phyloP scores from a whole-genome alignment of 2,113 vertebrate species.

The Datnioides undecimradiatus region DNA sequence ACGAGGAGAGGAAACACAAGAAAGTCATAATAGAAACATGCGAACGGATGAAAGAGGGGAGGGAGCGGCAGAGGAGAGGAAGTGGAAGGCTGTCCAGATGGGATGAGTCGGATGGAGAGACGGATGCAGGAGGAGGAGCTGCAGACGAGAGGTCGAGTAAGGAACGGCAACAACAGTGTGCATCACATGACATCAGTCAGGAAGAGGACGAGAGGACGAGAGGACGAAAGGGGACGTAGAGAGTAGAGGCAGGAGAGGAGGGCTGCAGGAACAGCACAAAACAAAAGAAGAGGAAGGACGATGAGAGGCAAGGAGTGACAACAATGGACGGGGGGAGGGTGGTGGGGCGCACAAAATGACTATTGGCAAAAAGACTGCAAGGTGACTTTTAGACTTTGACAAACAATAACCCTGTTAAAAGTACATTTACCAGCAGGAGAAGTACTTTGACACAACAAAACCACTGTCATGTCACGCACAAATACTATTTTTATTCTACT shows the following conservation, averaged over 20 bases:
- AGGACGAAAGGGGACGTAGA: not conserved
- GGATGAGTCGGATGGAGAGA: not conserved
- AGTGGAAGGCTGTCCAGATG: not conserved
- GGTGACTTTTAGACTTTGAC: too few relatives aligned
- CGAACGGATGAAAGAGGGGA: not conserved
- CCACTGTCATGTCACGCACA: too few relatives aligned
- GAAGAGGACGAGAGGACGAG: slow-evolving; percentile 1
- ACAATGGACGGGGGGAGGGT: not conserved
- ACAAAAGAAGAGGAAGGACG: not conserved
- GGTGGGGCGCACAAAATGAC: not conserved
- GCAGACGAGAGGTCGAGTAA: slow-evolving; percentile 22
- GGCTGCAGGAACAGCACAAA: not conserved
- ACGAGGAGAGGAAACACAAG: slow-evolving; percentile 7
- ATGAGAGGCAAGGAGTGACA: not conserved
- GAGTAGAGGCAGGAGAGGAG: not conserved
- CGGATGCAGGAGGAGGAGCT: slow-evolving; percentile 2
- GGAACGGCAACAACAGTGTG: slow-evolving; percentile 37
- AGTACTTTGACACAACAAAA: too few relatives aligned
- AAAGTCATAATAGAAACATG: slow-evolving; percentile 16
- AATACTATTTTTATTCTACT: too few relatives aligned
- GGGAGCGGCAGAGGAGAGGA: not conserved
- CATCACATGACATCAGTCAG: slow-evolving; percentile 19
- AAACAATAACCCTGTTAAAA: too few relatives aligned
- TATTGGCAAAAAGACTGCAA: not conserved
- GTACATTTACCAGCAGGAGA: not conserved